Conservation (phyloP, 2,888 invertebrate genomes). For the Arctia plantaginis region DNA sequence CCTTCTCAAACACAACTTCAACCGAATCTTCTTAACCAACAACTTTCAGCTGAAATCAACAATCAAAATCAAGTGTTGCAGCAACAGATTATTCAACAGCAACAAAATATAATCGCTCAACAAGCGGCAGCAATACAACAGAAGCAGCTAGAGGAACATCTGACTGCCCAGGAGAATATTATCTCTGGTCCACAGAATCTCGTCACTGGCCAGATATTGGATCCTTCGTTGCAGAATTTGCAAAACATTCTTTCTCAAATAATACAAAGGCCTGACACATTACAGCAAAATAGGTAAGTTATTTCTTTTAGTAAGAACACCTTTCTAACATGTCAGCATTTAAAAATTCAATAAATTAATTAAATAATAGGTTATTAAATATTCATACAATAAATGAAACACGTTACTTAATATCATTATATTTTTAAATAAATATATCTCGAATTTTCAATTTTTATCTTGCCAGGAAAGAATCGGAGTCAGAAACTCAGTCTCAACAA, state of each 20-base stretch:
- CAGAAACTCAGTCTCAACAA: constrained; percentile 64
- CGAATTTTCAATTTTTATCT: neutral
- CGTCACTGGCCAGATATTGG: constrained; percentile 76
- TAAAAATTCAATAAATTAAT: neutral
- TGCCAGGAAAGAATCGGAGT: constrained; percentile 74
- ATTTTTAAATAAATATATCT: neutral
- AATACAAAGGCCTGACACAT: constrained; percentile 77
- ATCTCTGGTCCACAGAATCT: constrained; percentile 74
- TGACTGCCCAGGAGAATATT: constrained; percentile 73
- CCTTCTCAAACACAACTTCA: constrained; percentile 70
- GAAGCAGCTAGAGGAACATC: constrained; percentile 78
- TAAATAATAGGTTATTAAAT: no score
- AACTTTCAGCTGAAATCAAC: constrained; percentile 74
- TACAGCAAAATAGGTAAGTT: constrained; percentile 67
- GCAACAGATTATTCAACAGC: constrained; percentile 83
- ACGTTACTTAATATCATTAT: neutral
- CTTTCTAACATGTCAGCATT: neutral
- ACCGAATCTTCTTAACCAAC: constrained; percentile 70
- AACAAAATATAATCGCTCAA: constrained; percentile 80
- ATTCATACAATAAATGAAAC: no score
- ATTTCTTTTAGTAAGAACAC: neutral
- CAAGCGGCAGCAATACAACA: constrained; percentile 82
- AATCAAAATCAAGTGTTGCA: constrained; percentile 84
- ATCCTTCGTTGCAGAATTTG: constrained; percentile 84
- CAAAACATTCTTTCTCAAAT: constrained; percentile 81